A percentile compares a stretch with the other conserved stretches of the same genome.
Conservation (phyloP, 2,888 invertebrate genomes). For the Caenorhabditis panamensis region DNA sequence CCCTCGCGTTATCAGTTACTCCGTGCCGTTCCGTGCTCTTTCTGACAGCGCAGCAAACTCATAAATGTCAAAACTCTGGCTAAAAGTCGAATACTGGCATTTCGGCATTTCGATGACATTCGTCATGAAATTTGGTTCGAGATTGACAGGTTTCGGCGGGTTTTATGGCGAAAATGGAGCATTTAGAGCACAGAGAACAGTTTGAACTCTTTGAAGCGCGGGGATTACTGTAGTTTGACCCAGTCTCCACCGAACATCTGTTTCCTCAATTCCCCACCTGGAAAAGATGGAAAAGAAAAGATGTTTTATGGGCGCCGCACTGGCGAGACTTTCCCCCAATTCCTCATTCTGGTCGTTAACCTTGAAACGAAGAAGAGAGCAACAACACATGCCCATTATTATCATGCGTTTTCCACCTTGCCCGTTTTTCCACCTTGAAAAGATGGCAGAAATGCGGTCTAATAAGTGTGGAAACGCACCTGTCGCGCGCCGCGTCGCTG, state of each 20-base stretch:
- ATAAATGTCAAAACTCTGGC: slow-evolving; percentile 24
- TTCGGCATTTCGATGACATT: slow-evolving; percentile 12
- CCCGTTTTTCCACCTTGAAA: slow-evolving; percentile 11
- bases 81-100: background rate
- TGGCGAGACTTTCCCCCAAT: slow-evolving; percentile 19
- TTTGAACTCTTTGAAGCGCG: no score
- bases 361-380: slow-evolving; percentile 29
- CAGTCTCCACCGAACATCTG: background rate
- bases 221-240: background rate
- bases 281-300: background rate
- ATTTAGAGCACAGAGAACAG: background rate
- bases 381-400: slow-evolving; percentile 25
- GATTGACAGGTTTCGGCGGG: no score
- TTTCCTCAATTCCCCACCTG: background rate
- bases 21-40: no score
- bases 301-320: slow-evolving; percentile 11
- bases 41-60: slow-evolving; percentile 4
- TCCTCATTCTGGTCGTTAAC: slow-evolving; percentile 27
- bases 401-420: slow-evolving; percentile 16
- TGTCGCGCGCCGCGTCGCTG: slow-evolving; percentile 16
- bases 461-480: slow-evolving; percentile 11
- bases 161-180: background rate
- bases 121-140: no score
- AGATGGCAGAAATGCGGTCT: background rate
- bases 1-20: no score